Base-by-base conservation (phyloP, 2,888 invertebrate genomes). In the Allophyes oxyacanthae region DNA sequence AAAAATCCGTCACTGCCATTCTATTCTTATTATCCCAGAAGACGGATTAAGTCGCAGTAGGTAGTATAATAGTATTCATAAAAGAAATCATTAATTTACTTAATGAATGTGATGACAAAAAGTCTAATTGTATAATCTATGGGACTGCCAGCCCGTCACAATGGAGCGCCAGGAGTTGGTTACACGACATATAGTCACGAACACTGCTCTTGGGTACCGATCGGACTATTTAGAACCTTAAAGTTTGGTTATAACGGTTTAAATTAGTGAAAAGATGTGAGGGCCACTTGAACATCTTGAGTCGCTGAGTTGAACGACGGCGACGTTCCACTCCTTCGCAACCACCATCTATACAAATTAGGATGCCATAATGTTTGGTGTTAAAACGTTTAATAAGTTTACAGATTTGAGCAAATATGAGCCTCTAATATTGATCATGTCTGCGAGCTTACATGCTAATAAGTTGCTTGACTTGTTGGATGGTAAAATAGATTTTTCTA, bases 391-490 rank as follows among this genome's bases (percentile, higher is more conserved):
- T 82, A 84, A 89, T 87, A 85, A 85, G 84, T 89, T 83, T 87
- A 89, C 87, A 84, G 86, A 89, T 89, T 86, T 85, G 79, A 81
- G 85, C 85, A 89, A 92, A 92, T 88, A 90, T 88, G 87, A 64
- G 78, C 67, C 52, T 76, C 80, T 75, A 86, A 85, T 91, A 88
- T 92, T 92, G 87, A 87, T 84, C 73, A 81, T 85, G 89, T 89
- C 89, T 88, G 87, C 82, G 78, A 81, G 83, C 80, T 81, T 72
- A 77, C 75, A 84, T 83, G 83, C 81, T 86, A 86, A 85, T 81
- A 82, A 85, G 74, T 79, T 77, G 68, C 78, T 75, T 82, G 81
- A 85, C 83, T 87, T 81, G 77, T 84, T 78, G 54, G 66, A 69
- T 72, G 63, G 68, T 78, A 78, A 79, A 84, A 84, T 79, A 81